Base-by-base conservation (phyloP, 2,888 invertebrate genomes). In the Trachelus iudaicus region DNA sequence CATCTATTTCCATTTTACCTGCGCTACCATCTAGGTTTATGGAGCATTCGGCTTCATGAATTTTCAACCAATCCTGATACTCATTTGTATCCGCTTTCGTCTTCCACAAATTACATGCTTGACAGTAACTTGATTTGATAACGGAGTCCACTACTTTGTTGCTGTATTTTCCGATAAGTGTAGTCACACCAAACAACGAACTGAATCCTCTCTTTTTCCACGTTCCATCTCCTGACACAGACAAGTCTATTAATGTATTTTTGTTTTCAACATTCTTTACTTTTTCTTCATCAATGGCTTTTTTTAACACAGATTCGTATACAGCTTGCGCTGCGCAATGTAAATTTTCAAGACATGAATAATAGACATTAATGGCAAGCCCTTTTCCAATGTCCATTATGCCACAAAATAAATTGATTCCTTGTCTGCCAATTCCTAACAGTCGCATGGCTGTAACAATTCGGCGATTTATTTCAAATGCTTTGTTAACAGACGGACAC, bases 341-440 rank as follows among this genome's bases (percentile, higher is more conserved):
- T 71, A 83, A 75, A 69, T 80, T 73, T 68, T 83, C 76, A 75
- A 84, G 37, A 71, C 79, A 79, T 74, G 73, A 74, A 76, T 80
- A 76, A 78, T 85, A 85, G 73, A 81, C 77, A 34, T 34, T 77
- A 79, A 82, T 81, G 37, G 79, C 73, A 40, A 84, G 73, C 69
- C 83, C 83, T 78, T 80, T 40, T 69, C 83, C 78, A 69, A 86
- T 83, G 79, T 87, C 83, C 85, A 88, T 85, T 68, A 85, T 71
- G 37, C 77, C 69, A 69, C 77, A 79, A 74, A 76, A 78, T 11
- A 75, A 79, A 73, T 76, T 73, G 30, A 79, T 37, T 33, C 76
- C 79, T 78, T 73, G 75, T 34, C 77, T 40, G 6, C 76, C 78
- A 68, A 77, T 75, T 69, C 78, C 81, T 33, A 79, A 31, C 6